phyloP scores from a whole-genome alignment of 2,113 vertebrate species.

The Cyanocitta stelleri region DNA sequence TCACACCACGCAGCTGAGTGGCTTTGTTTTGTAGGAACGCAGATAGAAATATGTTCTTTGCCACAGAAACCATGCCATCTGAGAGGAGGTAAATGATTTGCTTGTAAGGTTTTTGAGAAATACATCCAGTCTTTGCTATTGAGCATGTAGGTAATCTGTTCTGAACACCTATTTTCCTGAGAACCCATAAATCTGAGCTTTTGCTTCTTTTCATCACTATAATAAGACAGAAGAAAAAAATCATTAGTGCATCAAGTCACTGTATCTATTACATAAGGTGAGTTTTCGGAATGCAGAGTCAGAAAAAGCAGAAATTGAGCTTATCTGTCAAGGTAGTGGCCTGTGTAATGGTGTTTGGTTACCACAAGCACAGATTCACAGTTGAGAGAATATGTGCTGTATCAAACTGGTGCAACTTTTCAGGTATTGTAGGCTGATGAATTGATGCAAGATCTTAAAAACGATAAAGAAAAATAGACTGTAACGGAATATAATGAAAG shows the following conservation, averaged over 20 bases:
- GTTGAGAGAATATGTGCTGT: neutral
- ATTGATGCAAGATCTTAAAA: neutral
- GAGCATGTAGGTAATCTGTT: neutral
- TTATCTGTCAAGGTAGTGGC: neutral
- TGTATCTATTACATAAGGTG: accelerated
- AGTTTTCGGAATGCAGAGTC: neutral
- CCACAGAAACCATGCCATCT: accelerated
- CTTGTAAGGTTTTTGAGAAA: neutral
- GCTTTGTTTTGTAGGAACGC: neutral
- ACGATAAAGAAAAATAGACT: neutral
- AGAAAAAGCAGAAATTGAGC: neutral
- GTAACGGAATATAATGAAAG: neutral
- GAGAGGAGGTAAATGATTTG: neutral
- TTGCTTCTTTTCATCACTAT: neutral
- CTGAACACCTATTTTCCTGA: neutral
- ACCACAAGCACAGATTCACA: neutral
- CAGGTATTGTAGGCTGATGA: neutral
- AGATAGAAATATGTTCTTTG: neutral
- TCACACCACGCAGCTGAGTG: neutral
- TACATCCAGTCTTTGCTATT: neutral
- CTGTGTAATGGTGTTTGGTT: neutral
- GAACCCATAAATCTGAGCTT: neutral
- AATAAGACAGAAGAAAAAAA: neutral
- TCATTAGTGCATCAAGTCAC: accelerated
- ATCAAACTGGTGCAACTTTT: neutral